A percentile compares a stretch with the other conserved stretches of the same genome.
Evolutionary conservation across 2,797 vertebrate genomes (phyloP).

Genomic region (Myotis planiceps): DNA sequence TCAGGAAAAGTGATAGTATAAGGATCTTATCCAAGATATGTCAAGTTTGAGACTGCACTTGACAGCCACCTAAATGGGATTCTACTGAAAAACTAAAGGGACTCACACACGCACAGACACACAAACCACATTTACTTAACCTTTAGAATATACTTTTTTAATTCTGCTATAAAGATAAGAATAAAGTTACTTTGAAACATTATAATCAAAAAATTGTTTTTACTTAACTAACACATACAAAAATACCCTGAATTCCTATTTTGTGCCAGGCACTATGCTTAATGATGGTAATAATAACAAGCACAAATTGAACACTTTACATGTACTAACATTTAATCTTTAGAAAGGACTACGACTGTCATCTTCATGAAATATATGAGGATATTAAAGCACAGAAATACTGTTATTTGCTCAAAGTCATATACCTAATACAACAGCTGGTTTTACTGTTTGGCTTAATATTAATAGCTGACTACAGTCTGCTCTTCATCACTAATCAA

Average conservation of each 20-base stretch:
- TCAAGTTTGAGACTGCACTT: conserved; percentile 10
- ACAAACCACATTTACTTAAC: neutral
- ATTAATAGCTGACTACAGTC: neutral
- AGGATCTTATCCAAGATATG: conserved; percentile 45
- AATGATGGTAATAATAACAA: neutral
- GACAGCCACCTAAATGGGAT: neutral
- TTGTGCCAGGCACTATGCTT: neutral
- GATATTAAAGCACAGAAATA: neutral
- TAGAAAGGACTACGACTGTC: neutral
- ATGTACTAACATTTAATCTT: neutral
- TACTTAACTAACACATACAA: neutral
- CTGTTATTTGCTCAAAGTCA: neutral
- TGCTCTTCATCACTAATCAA: neutral
- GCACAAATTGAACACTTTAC: neutral
- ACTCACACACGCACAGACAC: neutral
- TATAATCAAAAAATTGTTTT: neutral
- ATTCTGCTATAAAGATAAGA: neutral
- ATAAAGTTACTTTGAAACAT: neutral
- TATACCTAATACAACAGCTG: neutral
- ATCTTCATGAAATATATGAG: neutral
- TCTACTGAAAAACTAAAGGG: neutral
- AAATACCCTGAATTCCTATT: neutral
- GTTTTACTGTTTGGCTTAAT: neutral
- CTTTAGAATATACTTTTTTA: neutral
- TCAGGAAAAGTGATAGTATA: conserved; percentile 42